Conservation (phyloP, 1,140 invertebrate species). For the Portunus trituberculatus region DNA sequence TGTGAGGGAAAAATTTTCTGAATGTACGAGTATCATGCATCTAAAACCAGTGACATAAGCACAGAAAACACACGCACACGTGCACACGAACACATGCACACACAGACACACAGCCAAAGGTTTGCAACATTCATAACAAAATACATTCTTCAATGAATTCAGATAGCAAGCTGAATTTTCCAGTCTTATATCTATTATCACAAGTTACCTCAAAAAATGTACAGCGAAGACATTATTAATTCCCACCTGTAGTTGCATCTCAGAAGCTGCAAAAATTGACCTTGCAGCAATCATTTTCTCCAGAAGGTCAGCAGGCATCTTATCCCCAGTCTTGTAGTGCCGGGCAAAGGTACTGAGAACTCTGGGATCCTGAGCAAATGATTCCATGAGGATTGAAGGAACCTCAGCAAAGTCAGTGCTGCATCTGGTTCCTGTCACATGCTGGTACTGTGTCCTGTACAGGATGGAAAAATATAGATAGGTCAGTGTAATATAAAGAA, state of each 20-base stretch:
- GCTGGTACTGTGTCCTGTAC: slow-evolving; percentile 94
- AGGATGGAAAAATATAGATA: slow-evolving; percentile 79
- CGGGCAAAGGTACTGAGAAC: slow-evolving; percentile 92
- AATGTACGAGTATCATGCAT: too few species aligned
- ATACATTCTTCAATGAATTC: too few species aligned
- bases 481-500: neutral
- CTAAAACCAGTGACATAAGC: too few species aligned
- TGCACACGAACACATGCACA: too few species aligned
- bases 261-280: slow-evolving; percentile 92
- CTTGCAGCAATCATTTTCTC: slow-evolving; percentile 90
- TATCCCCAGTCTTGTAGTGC: slow-evolving; percentile 94
- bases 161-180: too few species aligned
- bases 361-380: slow-evolving; percentile 94
- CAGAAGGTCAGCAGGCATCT: slow-evolving; percentile 89
- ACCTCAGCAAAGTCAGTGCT: slow-evolving; percentile 99
- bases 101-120: too few species aligned
- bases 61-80: too few species aligned
- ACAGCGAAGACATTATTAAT: neutral
- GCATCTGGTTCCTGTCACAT: slow-evolving; percentile 98
- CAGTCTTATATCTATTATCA: too few species aligned
- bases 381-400: slow-evolving; percentile 98
- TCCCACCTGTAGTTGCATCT: slow-evolving; percentile 92
- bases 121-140: too few species aligned
- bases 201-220: too few species aligned
- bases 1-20: slow-evolving; percentile 84